These are phyloP conservation scores for Eupithecia tripunctaria DNA, from an alignment of 2,888 invertebrate genomes.

Conservation along the genomic window DNA sequence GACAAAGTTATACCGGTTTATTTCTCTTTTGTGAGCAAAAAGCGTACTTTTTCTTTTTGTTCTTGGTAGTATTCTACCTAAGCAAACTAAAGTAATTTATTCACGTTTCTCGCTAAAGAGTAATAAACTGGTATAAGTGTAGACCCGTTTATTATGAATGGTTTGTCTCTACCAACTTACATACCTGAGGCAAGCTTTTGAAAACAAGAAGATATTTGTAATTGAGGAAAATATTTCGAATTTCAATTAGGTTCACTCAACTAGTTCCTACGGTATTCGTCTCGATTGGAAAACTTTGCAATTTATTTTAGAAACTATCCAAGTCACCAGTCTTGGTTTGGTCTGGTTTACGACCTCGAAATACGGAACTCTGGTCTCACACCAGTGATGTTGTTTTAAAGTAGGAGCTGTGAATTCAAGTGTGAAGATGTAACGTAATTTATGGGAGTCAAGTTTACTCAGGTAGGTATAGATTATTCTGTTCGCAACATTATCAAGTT, in stretches of 20 bases:
- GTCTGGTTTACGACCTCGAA: neutral
- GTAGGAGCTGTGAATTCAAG: neutral
- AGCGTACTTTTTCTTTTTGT: no score
- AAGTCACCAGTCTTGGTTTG: neutral
- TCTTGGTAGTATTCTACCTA: no score
- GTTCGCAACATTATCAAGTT: neutral
- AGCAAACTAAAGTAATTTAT: no score
- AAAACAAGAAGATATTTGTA: neutral
- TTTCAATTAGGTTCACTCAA: neutral
- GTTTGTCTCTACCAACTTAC: no score
- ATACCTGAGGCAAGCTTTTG: no score
- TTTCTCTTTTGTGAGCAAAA: no score
- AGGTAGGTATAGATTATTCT: neutral
- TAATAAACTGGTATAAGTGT: no score
- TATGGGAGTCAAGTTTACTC: neutral
- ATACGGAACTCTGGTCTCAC: neutral
- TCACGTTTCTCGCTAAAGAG: no score
- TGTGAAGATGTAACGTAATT: slow-evolving; percentile 8
- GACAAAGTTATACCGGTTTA: no score
- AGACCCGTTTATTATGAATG: no score
- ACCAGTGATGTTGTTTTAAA: slow-evolving; percentile 9
- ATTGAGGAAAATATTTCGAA: neutral
- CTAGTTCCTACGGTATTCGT: slow-evolving; percentile 7
- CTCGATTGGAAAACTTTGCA: slow-evolving; percentile 22
- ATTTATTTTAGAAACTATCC: slow-evolving; percentile 21